Conservation (phyloP, 2,888 invertebrate species). For the Pecten maximus region DNA sequence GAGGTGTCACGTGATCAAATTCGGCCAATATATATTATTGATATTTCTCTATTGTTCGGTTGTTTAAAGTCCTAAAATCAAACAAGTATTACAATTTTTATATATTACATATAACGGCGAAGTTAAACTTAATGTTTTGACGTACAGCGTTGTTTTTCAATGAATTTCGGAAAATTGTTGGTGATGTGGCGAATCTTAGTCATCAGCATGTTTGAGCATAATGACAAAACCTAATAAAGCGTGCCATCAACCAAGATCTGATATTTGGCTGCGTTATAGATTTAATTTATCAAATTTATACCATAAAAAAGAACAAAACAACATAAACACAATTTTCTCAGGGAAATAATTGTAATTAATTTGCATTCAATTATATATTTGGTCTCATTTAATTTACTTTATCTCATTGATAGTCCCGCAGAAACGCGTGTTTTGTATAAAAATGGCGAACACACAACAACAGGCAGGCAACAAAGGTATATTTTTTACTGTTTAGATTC, state of each 20-base stretch:
- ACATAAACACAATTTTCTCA: no score
- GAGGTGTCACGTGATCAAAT: constrained; percentile 69
- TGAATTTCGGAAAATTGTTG: not conserved
- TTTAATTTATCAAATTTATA: not conserved
- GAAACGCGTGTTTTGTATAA: constrained; percentile 57
- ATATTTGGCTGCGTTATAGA: constrained; percentile 5
- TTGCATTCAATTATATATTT: no score
- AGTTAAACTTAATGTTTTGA: not conserved
- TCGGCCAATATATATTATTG: constrained; percentile 24
- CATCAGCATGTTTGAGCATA: not conserved
- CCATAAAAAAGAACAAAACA: not conserved
- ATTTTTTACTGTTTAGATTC: constrained; percentile 40
- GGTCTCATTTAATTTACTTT: not conserved
- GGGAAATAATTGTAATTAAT: no score
- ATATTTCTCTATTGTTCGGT: not conserved
- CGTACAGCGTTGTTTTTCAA: not conserved
- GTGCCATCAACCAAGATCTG: not conserved
- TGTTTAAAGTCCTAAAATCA: not conserved
- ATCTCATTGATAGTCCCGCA: not conserved
- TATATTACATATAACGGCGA: not conserved
- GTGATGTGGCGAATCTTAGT: constrained; percentile 46
- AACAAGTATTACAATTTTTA: not conserved
- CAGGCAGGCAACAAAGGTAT: constrained; percentile 62
- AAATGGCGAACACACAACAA: constrained; percentile 66
- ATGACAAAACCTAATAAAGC: not conserved